A percentile compares a stretch with the other conserved stretches of the same genome.
Conservation (phyloP, 2,888 invertebrate species). For the Phyto melanocephala region DNA sequence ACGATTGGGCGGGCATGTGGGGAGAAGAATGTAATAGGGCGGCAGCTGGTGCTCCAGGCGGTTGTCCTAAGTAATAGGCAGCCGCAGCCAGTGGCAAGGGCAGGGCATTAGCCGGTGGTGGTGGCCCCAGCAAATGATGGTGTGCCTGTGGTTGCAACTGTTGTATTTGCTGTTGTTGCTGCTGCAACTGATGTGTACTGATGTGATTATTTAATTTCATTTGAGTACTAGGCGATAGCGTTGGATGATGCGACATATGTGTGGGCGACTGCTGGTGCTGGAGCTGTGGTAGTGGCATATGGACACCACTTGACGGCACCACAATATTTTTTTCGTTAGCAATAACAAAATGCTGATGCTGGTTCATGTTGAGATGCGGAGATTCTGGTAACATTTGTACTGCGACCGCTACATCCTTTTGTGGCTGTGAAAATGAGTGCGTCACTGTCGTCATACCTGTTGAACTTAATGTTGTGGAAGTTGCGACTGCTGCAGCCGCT, state of each 20-base stretch:
- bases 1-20: constrained; percentile 62
- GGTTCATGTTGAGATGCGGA: constrained; percentile 48
- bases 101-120: constrained; percentile 51
- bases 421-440: constrained; percentile 53
- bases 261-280: constrained; percentile 28
- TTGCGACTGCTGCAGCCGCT: constrained; percentile 61
- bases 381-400: constrained; percentile 58
- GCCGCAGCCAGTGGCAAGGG: constrained; percentile 60
- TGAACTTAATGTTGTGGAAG: constrained; percentile 28
- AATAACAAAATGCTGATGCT: constrained; percentile 27
- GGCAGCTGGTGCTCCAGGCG: constrained; percentile 50
- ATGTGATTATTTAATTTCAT: constrained; percentile 75
- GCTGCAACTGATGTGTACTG: constrained; percentile 74
- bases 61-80: constrained; percentile 71
- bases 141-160: constrained; percentile 64
- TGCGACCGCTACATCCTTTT: constrained; percentile 49
- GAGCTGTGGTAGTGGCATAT: constrained; percentile 46
- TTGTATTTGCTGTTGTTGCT: constrained; percentile 70
- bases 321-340: constrained; percentile 19
- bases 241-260: constrained; percentile 67
- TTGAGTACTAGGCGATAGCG: constrained; percentile 76
- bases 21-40: constrained; percentile 52
- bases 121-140: constrained; percentile 38
- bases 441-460: constrained; percentile 40
- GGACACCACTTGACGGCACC: constrained; percentile 28